phyloP scores from a whole-genome alignment of 2,888 invertebrate genomes.

The Acanthosepion lycidas region DNA sequence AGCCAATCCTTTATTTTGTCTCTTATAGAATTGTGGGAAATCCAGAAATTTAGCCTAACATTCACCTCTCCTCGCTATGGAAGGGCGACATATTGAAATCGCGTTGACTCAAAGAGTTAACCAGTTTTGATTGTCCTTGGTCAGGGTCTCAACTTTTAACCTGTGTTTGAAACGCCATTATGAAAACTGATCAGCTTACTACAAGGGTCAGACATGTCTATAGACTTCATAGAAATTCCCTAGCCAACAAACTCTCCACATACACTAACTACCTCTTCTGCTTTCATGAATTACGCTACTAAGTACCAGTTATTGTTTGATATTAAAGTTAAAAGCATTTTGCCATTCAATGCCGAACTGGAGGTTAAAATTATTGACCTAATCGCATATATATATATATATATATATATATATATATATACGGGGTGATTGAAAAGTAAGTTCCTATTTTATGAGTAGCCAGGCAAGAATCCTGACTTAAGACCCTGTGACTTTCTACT shows the following conservation, averaged over 20 bases:
- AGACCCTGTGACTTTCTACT: no score
- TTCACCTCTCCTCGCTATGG: background rate
- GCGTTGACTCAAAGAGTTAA: background rate
- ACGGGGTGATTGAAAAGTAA: no score
- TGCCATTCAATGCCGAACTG: no score
- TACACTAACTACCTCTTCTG: background rate
- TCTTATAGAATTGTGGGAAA: no score
- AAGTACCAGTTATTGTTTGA: background rate
- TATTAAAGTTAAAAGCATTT: background rate
- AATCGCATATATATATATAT: no score
- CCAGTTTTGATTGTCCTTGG: background rate
- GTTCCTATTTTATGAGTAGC: no score
- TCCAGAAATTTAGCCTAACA: no score
- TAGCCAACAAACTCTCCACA: background rate
- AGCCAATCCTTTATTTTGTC: no score
- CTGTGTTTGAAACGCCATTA: background rate
- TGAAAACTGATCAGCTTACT: background rate
- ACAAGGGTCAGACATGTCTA: background rate
- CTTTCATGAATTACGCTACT: background rate
- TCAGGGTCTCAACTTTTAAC: background rate
- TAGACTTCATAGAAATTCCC: background rate
- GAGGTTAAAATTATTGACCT: background rate
- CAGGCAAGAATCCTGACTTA: no score
- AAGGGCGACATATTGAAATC: background rate
- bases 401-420: no score